Conservation (phyloP, 30 jellyfish, hydroid and myxozoan species). For the Nemopilema nomurai region DNA sequence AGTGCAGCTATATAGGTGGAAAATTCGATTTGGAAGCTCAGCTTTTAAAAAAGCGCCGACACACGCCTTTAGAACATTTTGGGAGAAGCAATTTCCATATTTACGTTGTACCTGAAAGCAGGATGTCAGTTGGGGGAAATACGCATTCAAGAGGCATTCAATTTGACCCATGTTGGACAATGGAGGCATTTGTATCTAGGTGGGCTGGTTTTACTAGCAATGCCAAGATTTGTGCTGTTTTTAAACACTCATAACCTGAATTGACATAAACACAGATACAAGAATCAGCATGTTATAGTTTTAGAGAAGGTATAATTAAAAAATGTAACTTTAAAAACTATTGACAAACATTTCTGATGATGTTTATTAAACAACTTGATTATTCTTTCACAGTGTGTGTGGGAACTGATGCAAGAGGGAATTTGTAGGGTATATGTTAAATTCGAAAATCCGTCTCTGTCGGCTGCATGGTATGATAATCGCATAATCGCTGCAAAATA, state of each 20-base stretch:
- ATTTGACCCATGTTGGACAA: neutral
- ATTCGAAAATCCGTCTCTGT: neutral
- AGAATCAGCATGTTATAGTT: slow-evolving; percentile 8
- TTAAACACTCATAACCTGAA: neutral
- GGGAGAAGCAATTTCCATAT: neutral
- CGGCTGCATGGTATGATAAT: neutral
- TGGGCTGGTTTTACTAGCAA: slow-evolving; percentile 10
- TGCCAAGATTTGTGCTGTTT: neutral
- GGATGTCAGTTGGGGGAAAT: neutral
- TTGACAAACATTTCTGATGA: slow-evolving; percentile 2
- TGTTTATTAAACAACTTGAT: neutral
- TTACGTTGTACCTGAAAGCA: neutral
- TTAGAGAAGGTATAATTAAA: slow-evolving; percentile 14
- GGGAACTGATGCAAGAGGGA: neutral
- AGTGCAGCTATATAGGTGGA: neutral
- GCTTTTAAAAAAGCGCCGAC: neutral
- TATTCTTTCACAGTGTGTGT: neutral
- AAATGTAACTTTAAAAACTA: neutral
- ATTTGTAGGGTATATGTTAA: neutral
- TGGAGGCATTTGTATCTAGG: neutral
- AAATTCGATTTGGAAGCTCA: slow-evolving; percentile 7
- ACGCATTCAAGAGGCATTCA: neutral
- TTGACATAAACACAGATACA: neutral
- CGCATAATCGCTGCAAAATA: neutral
- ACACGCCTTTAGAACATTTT: neutral